These are phyloP conservation scores for Neotoma lepida DNA, from an alignment of 2,113 vertebrate species.

Conservation along the genomic window DNA sequence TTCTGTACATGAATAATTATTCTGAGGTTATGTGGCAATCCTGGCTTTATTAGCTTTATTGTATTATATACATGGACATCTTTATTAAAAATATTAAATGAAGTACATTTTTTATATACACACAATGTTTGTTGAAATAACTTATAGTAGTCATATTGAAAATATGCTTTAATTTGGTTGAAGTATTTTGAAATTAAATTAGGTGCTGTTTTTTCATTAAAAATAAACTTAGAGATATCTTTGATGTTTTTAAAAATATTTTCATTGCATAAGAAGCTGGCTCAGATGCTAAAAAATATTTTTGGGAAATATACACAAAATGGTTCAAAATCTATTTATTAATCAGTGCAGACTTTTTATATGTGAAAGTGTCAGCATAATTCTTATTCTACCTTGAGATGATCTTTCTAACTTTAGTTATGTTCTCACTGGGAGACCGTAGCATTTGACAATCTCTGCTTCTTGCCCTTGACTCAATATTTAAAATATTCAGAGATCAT, in stretches of 20 bases:
- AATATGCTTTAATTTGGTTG: background rate
- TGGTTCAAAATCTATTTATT: background rate
- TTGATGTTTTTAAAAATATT: background rate
- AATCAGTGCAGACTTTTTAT: background rate
- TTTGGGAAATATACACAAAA: background rate
- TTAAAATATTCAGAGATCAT: background rate
- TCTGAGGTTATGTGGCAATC: background rate
- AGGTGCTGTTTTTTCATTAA: background rate
- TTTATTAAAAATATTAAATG: background rate
- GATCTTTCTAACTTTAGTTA: background rate
- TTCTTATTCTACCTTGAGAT: background rate
- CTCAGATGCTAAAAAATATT: background rate
- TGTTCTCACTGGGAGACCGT: background rate
- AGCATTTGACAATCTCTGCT: background rate
- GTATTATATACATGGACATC: background rate
- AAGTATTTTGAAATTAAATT: background rate
- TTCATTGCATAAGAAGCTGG: background rate
- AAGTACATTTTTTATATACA: background rate
- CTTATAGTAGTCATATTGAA: background rate
- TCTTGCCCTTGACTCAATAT: background rate
- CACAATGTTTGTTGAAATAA: background rate
- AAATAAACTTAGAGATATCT: background rate
- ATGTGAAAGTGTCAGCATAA: background rate
- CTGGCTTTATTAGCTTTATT: background rate
- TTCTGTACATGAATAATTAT: background rate